Conservation (phyloP, 2,113 vertebrate genomes). For the Rallus limicola region DNA sequence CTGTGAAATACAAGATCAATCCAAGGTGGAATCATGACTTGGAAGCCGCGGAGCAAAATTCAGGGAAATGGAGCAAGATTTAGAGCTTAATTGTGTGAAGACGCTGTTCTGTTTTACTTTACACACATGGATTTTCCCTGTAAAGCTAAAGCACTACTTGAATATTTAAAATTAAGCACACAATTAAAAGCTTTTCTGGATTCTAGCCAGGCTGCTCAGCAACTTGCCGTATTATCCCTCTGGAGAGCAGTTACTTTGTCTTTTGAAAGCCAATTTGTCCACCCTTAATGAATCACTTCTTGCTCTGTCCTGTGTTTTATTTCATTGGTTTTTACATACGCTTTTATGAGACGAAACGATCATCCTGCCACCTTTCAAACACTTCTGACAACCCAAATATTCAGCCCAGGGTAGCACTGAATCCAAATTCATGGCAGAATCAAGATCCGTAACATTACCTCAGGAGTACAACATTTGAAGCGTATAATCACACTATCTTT, state of each 20-base stretch:
- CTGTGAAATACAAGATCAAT: not conserved
- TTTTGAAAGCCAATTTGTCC: constrained; percentile 48
- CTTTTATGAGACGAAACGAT: not conserved
- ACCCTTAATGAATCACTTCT: constrained; percentile 43
- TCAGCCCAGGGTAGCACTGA: not conserved
- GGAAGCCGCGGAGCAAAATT: not conserved
- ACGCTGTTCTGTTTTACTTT: not conserved
- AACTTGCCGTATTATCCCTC: constrained; percentile 8
- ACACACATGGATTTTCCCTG: not conserved
- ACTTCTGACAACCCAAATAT: not conserved
- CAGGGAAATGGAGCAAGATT: not conserved
- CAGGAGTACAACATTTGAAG: not conserved
- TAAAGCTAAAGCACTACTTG: not conserved
- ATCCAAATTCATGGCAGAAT: not conserved
- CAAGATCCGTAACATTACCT: not conserved
- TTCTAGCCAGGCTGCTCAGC: constrained; percentile 10
- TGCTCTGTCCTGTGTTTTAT: constrained; percentile 4
- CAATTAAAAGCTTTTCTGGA: constrained; percentile 22
- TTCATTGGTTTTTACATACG: not conserved
- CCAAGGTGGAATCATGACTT: not conserved
- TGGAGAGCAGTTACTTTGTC: constrained; percentile 31
- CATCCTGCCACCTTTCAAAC: not conserved
- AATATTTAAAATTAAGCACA: constrained; percentile 24
- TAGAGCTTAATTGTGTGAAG: not conserved
- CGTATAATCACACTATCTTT: not conserved